phyloP scores from a whole-genome alignment of 1,140 invertebrate species.

The Drosophila hydei region DNA sequence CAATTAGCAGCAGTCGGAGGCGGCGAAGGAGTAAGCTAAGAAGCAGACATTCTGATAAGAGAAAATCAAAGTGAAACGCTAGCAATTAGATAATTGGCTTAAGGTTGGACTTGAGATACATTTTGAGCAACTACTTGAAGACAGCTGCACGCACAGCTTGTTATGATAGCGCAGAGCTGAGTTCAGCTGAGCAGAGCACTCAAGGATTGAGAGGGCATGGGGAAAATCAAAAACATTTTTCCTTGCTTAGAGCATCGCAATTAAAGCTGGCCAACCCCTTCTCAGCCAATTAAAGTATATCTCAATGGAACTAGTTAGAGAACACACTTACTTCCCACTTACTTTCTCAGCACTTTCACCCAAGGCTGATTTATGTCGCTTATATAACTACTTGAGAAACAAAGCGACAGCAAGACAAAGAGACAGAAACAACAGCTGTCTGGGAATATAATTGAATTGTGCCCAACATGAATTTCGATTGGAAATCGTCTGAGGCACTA shows the following conservation, averaged over 20 bases:
- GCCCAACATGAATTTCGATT: slow-evolving; percentile 16
- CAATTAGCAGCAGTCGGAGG: slow-evolving; percentile 49
- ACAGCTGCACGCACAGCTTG: slow-evolving; percentile 31
- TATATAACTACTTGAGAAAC: slow-evolving; percentile 27
- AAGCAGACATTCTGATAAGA: slow-evolving; percentile 46
- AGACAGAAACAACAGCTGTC: slow-evolving; percentile 36
- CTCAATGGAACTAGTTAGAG: slow-evolving; percentile 12
- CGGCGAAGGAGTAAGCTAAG: neutral
- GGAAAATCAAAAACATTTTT: slow-evolving; percentile 4
- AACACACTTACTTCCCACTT: slow-evolving; percentile 20
- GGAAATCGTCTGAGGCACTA: slow-evolving; percentile 37
- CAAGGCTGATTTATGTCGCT: slow-evolving; percentile 42
- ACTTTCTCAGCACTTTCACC: slow-evolving; percentile 34
- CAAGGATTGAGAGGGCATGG: neutral
- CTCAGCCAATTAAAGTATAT: slow-evolving; percentile 15
- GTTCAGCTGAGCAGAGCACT: neutral
- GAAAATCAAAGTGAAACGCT: slow-evolving; percentile 62
- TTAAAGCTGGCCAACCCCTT: slow-evolving; percentile 14
- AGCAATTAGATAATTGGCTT: slow-evolving; percentile 82
- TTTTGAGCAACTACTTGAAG: slow-evolving; percentile 1
- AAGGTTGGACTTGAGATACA: slow-evolving; percentile 49
- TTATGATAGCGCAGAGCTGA: slow-evolving; percentile 16
- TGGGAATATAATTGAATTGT: slow-evolving; percentile 48
- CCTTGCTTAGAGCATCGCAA: slow-evolving; percentile 1
- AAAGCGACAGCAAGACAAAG: slow-evolving; percentile 15